Conservation (phyloP, 2,797 vertebrate species). For the Artibeus jamaicensis region DNA sequence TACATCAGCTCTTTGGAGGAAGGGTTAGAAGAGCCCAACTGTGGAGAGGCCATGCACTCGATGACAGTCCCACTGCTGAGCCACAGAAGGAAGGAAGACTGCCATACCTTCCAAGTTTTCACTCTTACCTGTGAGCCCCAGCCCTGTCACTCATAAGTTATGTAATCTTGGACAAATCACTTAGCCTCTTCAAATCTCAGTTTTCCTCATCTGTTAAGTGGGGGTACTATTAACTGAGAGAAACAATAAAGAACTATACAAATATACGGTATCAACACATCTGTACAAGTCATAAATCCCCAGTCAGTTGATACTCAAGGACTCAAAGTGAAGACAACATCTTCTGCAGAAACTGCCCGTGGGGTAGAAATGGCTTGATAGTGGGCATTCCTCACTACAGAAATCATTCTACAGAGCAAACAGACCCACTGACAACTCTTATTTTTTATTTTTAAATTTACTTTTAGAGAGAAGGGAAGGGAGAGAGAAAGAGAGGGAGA, state of each 20-base stretch:
- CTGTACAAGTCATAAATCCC: background rate
- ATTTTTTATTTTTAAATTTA: no score
- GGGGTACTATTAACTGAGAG: background rate
- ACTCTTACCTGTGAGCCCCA: background rate
- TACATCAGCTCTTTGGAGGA: background rate
- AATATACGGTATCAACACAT: background rate
- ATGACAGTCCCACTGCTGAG: background rate
- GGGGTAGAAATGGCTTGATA: background rate
- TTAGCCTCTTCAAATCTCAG: background rate
- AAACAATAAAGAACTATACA: background rate
- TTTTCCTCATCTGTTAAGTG: background rate
- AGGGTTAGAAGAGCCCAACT: background rate
- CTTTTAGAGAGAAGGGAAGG: no score
- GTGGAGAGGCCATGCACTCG: background rate
- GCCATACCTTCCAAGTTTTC: background rate
- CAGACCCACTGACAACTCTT: background rate
- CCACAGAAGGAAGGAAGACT: no score
- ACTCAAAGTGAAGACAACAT: background rate
- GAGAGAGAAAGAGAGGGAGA: no score
- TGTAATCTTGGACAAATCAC: background rate
- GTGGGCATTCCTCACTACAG: background rate
- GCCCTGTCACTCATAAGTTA: background rate
- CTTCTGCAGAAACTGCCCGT: background rate
- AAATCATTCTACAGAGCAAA: background rate
- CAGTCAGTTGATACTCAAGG: background rate